Conservation (phyloP, 2,888 invertebrate species). For the Argyra leucocephala region DNA sequence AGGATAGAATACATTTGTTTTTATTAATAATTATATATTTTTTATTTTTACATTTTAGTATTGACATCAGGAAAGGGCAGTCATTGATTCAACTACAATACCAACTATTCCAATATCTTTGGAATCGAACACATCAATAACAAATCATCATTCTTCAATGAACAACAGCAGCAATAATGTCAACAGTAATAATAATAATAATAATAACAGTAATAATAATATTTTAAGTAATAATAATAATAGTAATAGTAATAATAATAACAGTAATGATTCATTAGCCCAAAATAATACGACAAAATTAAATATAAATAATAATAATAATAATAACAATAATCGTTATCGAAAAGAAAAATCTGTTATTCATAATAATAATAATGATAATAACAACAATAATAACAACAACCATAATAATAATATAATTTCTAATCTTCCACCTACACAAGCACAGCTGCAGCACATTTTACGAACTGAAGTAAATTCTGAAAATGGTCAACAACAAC, state of each 20-base stretch:
- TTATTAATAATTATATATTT: no score
- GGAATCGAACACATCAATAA: constrained; percentile 40
- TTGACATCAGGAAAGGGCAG: constrained; percentile 44
- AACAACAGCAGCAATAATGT: background rate
- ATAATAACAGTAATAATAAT: background rate
- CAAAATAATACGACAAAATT: background rate
- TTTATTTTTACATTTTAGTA: constrained; percentile 29
- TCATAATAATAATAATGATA: constrained; percentile 27
- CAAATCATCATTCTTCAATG: constrained; percentile 29
- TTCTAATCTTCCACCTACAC: constrained; percentile 28
- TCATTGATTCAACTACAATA: constrained; percentile 32
- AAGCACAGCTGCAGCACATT: constrained; percentile 21
- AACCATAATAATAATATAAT: constrained; percentile 26
- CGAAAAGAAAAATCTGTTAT: constrained; percentile 7
- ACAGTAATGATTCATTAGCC: background rate
- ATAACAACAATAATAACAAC: constrained; percentile 27
- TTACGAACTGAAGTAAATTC: constrained; percentile 40
- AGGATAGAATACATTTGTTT: no score
- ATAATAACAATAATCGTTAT: background rate
- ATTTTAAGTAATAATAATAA: background rate
- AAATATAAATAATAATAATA: background rate
- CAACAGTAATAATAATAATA: constrained; percentile 13
- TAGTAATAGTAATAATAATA: background rate
- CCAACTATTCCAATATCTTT: constrained; percentile 29
- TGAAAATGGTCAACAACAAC: constrained; percentile 36